Base-by-base conservation (phyloP, 2,888 invertebrate species). In the Pyrrhosoma nymphula region DNA sequence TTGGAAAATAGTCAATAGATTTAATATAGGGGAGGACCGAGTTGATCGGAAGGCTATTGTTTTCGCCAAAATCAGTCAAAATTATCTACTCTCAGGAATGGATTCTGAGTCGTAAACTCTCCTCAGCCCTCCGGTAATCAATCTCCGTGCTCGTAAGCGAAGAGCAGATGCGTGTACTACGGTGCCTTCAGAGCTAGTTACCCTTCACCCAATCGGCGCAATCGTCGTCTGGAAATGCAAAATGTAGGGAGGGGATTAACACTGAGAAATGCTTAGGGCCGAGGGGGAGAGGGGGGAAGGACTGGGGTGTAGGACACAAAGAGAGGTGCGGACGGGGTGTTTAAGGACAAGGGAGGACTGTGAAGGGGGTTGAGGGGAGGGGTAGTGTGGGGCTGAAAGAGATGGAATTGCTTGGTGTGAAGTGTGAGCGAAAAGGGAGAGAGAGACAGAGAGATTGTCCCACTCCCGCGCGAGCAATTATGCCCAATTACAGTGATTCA, bases 401-500 rank as follows among this genome's bases (percentile, higher is more conserved):
- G 39, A 82, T 16, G 82, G 60, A n/a, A n/a, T 88, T 47, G 16
- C 60, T 35, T 20, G 39, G n/a, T 10, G 82, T n/a, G 82, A 47
- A 23, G 35, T 35, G 39, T 39, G 60, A 35, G 88, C 88, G 12
- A 35, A 35, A 35, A 88, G 20, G 39, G 88, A 88, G 26, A 56
- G 56, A 56, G n/a, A 14, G 18, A 60, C 10, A 47, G 18, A 47
- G 35, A 26, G 26, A 56, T 47, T 88, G 88, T 88, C 23, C 39
- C 69, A 69, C 88, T 47, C 23, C 47, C 47, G 39, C 23, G 47
- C 88, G n/a, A n/a, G n/a, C 56, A 89, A 89, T 89, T 89, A 56
- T 16, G 89, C 55, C 89, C 55, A 89, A 89, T 56, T 89, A 89
- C 89, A 18, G n/a, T 89, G 47, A 89, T 89, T 89, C 89, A 47